Percentiles rank a stretch among this genome's conserved stretches.
Conservation (phyloP, 2,888 invertebrate genomes). For the Mimumesa dahlbomi region DNA sequence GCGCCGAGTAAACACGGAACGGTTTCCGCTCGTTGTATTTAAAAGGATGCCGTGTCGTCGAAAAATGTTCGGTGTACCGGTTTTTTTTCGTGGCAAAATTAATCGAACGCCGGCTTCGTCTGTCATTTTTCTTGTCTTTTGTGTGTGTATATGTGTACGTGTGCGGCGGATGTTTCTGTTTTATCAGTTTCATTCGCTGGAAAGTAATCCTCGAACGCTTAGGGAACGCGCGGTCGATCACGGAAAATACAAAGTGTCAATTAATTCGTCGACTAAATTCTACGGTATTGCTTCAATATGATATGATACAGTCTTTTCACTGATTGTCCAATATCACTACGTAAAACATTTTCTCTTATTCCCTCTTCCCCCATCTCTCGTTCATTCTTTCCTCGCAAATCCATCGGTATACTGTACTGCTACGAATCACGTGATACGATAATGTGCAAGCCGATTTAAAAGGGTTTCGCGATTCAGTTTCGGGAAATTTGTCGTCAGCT, state of each 20-base stretch:
- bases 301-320: conserved; percentile 80
- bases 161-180: too few species aligned
- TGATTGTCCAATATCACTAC: conserved; percentile 80
- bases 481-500: too few species aligned
- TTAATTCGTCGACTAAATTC: conserved; percentile 69
- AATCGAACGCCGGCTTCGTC: conserved; percentile 18
- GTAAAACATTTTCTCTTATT: conserved; percentile 67
- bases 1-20: neutral
- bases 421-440: conserved; percentile 9
- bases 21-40: neutral
- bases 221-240: conserved; percentile 51
- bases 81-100: conserved; percentile 7
- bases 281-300: conserved; percentile 78
- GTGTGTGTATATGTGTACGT: too few species aligned
- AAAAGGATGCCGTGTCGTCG: neutral
- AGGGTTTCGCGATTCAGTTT: too few species aligned
- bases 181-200: conserved; percentile 9
- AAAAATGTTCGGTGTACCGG: conserved; percentile 25
- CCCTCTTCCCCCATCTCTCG: conserved; percentile 12
- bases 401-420: conserved; percentile 25
- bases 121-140: neutral
- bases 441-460: too few species aligned
- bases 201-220: conserved; percentile 27
- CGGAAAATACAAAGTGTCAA: conserved; percentile 50
- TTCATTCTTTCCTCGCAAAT: conserved; percentile 4